Base-by-base conservation (phyloP, 1,140 invertebrate genomes). In the Dryas iulia region DNA sequence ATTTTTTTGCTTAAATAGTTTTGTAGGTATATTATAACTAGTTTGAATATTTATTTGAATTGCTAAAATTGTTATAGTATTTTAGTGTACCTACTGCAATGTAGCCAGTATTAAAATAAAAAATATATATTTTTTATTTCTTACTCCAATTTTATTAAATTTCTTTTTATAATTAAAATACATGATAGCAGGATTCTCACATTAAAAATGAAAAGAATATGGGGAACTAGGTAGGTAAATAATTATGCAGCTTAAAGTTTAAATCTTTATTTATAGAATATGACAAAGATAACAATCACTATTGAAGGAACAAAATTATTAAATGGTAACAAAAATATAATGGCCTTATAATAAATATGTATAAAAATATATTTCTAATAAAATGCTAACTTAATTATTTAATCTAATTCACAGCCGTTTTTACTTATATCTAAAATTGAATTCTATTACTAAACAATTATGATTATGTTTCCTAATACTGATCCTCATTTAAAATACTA, bases 341-440 rank as follows among this genome's bases (percentile, higher is more conserved):
- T 26, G 33, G 21, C 47, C n/a, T 47, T 30, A 24, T 21, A 60
- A 47, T 60, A 60, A 60, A 60, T 60, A 60, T 30, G 25, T 10
- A 52, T 62, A 24, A 66, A 59, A 58, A 58, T 25, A 35, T 47
- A 61, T 63, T 39, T 3, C 25, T 63, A 26, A 31, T 21, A 31
- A 54, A 14, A 26, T 65, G n/a, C 30, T 18, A 56, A 54, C 7
- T 47, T 61, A 39, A 58, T 39, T 58, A 25, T 25, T 60, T 35
- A 58, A 71, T 63, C 23, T 67, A 70, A 70, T 31, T 74, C 73
- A 74, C 73, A 74, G 73, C 73, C 73, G 63, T 72, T 39, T 18
- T 57, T 57, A 10, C 18, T 57, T 66, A 66, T 31, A 14, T 8
- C 6, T 63, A 59, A 25, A 31, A 39, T 18, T 47, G n/a, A 47